Evolutionary conservation across 2,797 vertebrate genomes (phyloP).

Genomic region (Poecile montanus): DNA sequence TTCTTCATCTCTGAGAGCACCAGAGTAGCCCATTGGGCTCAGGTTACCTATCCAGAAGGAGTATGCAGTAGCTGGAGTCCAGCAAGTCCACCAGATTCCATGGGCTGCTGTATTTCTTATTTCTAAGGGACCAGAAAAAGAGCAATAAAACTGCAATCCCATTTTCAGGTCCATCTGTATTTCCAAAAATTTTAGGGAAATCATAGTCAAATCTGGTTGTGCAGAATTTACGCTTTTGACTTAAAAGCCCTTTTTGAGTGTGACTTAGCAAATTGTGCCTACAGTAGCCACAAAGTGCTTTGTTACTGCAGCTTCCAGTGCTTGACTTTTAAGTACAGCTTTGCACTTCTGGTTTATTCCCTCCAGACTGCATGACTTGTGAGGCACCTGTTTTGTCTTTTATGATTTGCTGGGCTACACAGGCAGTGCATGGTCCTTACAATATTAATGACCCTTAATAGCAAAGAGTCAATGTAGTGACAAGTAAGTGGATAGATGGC

Average conservation of each 20-base stretch:
- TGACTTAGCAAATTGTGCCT: neutral
- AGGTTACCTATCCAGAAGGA: neutral
- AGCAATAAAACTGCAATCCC: neutral
- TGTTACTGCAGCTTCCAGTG: neutral
- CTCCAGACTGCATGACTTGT: neutral
- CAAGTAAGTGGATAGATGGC: neutral
- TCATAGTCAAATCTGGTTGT: neutral
- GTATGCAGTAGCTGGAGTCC: neutral
- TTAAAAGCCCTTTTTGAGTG: neutral
- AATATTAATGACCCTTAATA: slow-evolving; percentile 30
- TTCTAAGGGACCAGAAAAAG: neutral
- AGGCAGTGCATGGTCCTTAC: neutral
- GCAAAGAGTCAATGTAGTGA: neutral
- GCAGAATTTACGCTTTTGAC: neutral
- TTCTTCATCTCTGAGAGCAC: neutral
- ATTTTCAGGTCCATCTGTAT: accelerated
- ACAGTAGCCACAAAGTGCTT: neutral
- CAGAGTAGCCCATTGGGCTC: neutral
- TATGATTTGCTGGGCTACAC: neutral
- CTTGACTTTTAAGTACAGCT: neutral
- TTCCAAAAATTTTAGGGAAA: neutral
- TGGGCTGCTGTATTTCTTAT: neutral
- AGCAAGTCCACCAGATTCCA: neutral
- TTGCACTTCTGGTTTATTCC: neutral
- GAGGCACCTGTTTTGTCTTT: neutral